These are phyloP conservation scores for Sebastes fasciatus DNA, from an alignment of 2,113 vertebrate genomes.

Conservation along the genomic window DNA sequence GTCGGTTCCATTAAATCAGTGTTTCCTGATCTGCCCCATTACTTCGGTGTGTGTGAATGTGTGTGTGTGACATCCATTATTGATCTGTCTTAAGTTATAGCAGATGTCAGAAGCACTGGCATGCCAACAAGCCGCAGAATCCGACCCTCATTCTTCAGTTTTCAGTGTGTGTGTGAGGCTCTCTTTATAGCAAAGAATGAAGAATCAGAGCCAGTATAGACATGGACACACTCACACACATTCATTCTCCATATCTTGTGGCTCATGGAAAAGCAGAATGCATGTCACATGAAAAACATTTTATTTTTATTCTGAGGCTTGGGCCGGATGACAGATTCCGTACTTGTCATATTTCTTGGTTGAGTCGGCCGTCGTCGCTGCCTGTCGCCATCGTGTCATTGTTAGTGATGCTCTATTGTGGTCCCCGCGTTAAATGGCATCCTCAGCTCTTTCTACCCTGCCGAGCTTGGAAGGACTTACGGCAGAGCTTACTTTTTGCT, in stretches of 20 bases:
- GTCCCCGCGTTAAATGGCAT: slow-evolving; percentile 19
- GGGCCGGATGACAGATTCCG: slow-evolving; percentile 28
- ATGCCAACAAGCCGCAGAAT: slow-evolving; percentile 55
- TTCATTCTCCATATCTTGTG: slow-evolving; percentile 50
- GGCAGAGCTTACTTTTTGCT: slow-evolving; percentile 35
- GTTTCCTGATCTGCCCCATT: background rate
- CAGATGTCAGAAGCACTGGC: slow-evolving; percentile 62
- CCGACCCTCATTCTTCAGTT: slow-evolving; percentile 44
- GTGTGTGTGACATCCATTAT: slow-evolving; percentile 57
- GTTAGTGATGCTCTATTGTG: slow-evolving; percentile 44
- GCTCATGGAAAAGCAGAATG: slow-evolving; percentile 52
- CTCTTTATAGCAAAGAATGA: slow-evolving; percentile 64
- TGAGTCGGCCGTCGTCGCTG: slow-evolving; percentile 21
- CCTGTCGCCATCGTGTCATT: slow-evolving; percentile 43
- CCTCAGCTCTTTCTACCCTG: slow-evolving; percentile 20
- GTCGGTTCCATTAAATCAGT: background rate
- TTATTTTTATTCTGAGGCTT: slow-evolving; percentile 56
- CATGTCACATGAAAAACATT: slow-evolving; percentile 56
- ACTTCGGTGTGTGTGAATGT: background rate
- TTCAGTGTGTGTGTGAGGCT: slow-evolving; percentile 34
- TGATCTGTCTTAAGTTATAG: slow-evolving; percentile 62
- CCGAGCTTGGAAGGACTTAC: slow-evolving; percentile 24
- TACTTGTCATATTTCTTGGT: slow-evolving; percentile 46
- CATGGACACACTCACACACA: slow-evolving; percentile 25
- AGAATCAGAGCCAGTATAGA: slow-evolving; percentile 31